These are phyloP conservation scores for Adelognathus sp. DNA, from an alignment of 2,888 invertebrate genomes.

Conservation along the genomic window DNA sequence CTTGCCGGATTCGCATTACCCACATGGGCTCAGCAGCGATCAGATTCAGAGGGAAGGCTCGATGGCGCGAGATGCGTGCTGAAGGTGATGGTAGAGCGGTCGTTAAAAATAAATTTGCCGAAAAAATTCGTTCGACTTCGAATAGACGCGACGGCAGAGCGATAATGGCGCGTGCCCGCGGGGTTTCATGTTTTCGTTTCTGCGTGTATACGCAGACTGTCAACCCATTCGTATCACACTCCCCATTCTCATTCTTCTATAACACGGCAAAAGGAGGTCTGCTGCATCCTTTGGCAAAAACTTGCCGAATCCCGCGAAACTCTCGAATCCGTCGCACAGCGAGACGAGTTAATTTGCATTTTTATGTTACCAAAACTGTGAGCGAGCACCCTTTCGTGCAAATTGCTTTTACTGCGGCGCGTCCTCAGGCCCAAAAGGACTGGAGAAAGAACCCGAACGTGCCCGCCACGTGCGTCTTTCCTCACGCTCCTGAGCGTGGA, in stretches of 20 bases:
- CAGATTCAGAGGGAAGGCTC: slow-evolving; percentile 7
- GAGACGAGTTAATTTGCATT: slow-evolving; percentile 48
- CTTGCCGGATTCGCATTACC: slow-evolving; percentile 45
- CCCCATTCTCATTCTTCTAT: not conserved
- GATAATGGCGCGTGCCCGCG: slow-evolving; percentile 61
- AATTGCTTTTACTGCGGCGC: slow-evolving; percentile 43
- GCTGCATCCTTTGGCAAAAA: slow-evolving; percentile 39
- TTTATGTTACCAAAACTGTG: slow-evolving; percentile 48
- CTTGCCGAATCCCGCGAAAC: slow-evolving; percentile 2
- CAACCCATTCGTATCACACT: not conserved
- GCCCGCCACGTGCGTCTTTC: slow-evolving; percentile 26
- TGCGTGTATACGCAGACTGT: not conserved
- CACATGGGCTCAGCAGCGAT: slow-evolving; percentile 17
- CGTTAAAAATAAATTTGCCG: slow-evolving; percentile 75
- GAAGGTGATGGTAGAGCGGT: slow-evolving; percentile 64
- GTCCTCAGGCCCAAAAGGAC: not conserved
- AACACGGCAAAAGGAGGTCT: not conserved
- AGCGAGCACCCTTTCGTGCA: slow-evolving; percentile 21
- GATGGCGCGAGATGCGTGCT: slow-evolving; percentile 42
- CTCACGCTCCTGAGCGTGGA: slow-evolving; percentile 15
- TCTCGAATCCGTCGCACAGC: slow-evolving; percentile 4
- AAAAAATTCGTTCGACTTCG: slow-evolving; percentile 62
- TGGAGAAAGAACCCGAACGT: slow-evolving; percentile 7
- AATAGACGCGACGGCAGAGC: slow-evolving; percentile 47
- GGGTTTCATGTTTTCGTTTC: slow-evolving; percentile 42